phyloP scores from a whole-genome alignment of 2,797 vertebrate genomes.

The Rhincodon typus region DNA sequence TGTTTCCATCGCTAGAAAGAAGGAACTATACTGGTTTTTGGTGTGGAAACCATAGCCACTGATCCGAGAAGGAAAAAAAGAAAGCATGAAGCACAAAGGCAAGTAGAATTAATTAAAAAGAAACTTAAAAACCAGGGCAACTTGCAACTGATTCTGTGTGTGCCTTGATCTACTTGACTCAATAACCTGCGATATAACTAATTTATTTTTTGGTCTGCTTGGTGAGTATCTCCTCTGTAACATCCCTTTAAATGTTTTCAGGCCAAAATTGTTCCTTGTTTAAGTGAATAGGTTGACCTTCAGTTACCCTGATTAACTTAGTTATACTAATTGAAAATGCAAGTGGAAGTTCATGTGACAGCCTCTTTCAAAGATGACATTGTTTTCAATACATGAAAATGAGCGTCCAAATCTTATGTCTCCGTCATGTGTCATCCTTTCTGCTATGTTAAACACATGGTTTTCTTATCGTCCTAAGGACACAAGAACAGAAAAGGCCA shows the following conservation, averaged over 20 bases:
- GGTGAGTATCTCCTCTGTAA: neutral
- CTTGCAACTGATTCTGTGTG: neutral
- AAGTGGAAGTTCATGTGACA: conserved; percentile 17
- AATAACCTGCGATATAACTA: neutral
- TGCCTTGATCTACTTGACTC: neutral
- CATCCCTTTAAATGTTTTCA: neutral
- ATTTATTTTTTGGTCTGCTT: too few relatives aligned
- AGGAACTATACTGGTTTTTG: neutral
- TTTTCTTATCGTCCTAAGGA: neutral
- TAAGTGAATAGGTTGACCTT: neutral
- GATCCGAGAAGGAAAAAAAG: neutral
- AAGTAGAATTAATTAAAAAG: neutral
- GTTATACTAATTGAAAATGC: neutral
- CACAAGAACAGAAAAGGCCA: too few relatives aligned
- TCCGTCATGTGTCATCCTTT: neutral
- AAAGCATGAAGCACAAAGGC: neutral
- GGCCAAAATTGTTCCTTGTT: neutral
- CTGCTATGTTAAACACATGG: neutral
- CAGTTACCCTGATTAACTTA: neutral
- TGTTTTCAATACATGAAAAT: neutral
- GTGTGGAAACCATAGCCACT: neutral
- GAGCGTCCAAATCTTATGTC: neutral
- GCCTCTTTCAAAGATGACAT: neutral
- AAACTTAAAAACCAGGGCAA: neutral
- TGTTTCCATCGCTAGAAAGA: neutral